Evolutionary conservation across 2,113 vertebrate species (phyloP).

Genomic region (Mustelus asterias): DNA sequence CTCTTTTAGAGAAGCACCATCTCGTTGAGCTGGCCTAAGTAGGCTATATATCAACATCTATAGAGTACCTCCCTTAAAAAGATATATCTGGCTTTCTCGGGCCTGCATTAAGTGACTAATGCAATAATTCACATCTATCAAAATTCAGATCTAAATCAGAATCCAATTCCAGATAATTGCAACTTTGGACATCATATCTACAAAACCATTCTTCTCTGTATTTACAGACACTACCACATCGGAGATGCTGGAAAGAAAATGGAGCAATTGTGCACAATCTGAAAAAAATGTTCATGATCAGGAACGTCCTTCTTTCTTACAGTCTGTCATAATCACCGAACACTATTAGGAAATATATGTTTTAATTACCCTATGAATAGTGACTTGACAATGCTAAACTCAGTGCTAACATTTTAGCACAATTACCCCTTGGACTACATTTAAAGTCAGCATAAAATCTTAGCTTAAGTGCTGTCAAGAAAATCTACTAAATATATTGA

Average conservation of each 20-base stretch:
- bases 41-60: constrained; percentile 36
- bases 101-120: constrained; percentile 14
- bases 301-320: background rate
- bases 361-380: constrained; percentile 1
- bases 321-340: background rate
- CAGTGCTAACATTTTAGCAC: background rate
- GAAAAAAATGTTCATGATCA: background rate
- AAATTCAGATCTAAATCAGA: constrained; percentile 28
- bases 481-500: background rate
- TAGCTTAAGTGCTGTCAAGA: background rate
- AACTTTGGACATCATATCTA: constrained; percentile 1
- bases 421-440: background rate
- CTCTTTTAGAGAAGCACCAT: constrained; percentile 35
- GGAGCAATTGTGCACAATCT: background rate
- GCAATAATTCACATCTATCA: constrained; percentile 35
- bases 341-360: background rate
- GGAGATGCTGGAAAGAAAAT: background rate
- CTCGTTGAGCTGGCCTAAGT: constrained; percentile 35
- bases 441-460: constrained; percentile 12
- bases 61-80: constrained; percentile 27
- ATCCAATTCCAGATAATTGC: constrained; percentile 26
- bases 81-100: constrained; percentile 2
- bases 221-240: background rate
- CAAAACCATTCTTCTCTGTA: background rate
- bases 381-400: background rate